A percentile compares a stretch with the other conserved stretches of the same genome.
Evolutionary conservation across 30 jellyfish, hydroid and myxozoan genomes (phyloP).

Genomic region (Chironex yamaguchii): DNA sequence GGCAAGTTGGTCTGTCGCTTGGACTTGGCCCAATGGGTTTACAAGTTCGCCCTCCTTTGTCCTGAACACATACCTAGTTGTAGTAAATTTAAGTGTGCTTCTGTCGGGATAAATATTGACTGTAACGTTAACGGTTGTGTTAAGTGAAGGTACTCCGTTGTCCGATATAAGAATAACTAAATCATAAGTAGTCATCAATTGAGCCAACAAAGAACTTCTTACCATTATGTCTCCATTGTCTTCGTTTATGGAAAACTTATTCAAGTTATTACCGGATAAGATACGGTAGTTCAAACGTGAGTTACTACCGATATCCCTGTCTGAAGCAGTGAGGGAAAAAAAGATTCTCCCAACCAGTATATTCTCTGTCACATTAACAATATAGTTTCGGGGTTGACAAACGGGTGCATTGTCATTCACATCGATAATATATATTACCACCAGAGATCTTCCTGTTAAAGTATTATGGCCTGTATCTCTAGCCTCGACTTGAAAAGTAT

Average conservation of each 20-base stretch:
- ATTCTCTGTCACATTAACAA: slow-evolving; percentile 52
- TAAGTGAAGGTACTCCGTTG: slow-evolving; percentile 69
- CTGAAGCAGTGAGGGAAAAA: slow-evolving; percentile 77
- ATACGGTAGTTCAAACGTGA: slow-evolving; percentile 59
- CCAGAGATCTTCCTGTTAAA: slow-evolving; percentile 73
- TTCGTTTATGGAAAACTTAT: slow-evolving; percentile 35
- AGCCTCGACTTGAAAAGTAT: slow-evolving; percentile 81
- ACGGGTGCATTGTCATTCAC: slow-evolving; percentile 84
- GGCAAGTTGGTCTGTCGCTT: slow-evolving; percentile 67
- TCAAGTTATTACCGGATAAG: slow-evolving; percentile 14
- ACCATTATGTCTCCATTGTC: slow-evolving; percentile 74
- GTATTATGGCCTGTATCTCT: slow-evolving; percentile 71
- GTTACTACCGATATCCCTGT: slow-evolving; percentile 81
- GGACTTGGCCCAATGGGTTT: slow-evolving; percentile 30
- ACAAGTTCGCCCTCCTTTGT: slow-evolving; percentile 33
- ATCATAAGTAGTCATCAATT: slow-evolving; percentile 8
- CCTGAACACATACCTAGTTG: slow-evolving; percentile 41
- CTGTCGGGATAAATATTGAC: slow-evolving; percentile 25
- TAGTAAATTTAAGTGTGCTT: slow-evolving; percentile 7
- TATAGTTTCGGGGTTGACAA: slow-evolving; percentile 42
- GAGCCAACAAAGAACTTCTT: slow-evolving; percentile 30
- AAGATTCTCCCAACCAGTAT: slow-evolving; percentile 71
- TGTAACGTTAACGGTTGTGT: slow-evolving; percentile 20
- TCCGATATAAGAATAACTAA: slow-evolving; percentile 63
- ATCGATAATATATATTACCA: slow-evolving; percentile 64